Evolutionary conservation across 2,888 invertebrate species (phyloP).

Genomic region (Pheosia tremula): DNA sequence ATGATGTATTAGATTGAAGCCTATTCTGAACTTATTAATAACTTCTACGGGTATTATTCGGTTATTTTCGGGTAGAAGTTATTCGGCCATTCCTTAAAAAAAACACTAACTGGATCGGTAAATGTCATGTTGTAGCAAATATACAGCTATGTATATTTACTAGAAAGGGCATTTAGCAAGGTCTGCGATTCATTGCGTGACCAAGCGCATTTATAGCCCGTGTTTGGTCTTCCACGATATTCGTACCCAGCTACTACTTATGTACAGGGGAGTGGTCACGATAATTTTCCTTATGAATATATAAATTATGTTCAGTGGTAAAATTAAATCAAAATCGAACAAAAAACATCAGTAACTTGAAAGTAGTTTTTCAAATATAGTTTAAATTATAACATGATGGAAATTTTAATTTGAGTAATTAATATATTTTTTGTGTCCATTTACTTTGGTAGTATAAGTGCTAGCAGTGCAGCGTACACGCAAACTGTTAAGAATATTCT

Average conservation of each 20-base stretch:
- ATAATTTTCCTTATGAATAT: constrained; percentile 36
- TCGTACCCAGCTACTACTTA: constrained; percentile 32
- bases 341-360: constrained; percentile 3
- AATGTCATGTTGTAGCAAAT: constrained; percentile 30
- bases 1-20: too few relatives aligned
- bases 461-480: too few relatives aligned
- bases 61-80: too few relatives aligned
- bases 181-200: constrained; percentile 57
- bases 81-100: too few relatives aligned
- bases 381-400: too few relatives aligned
- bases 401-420: too few relatives aligned
- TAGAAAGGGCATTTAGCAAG: constrained; percentile 32
- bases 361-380: background rate
- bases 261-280: constrained; percentile 47
- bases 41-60: too few relatives aligned
- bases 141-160: constrained; percentile 20
- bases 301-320: constrained; percentile 21
- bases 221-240: constrained; percentile 55
- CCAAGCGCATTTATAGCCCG: constrained; percentile 52
- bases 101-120: constrained; percentile 15
- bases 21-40: too few relatives aligned
- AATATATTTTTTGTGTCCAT: too few relatives aligned
- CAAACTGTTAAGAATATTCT: too few relatives aligned
- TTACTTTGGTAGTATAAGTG: too few relatives aligned
- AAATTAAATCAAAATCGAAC: constrained; percentile 16